Evolutionary conservation across 2,888 invertebrate species (phyloP), one percentile per base, ranked within the genome.

Genomic region (Acanthosepion pharaonis): DNA sequence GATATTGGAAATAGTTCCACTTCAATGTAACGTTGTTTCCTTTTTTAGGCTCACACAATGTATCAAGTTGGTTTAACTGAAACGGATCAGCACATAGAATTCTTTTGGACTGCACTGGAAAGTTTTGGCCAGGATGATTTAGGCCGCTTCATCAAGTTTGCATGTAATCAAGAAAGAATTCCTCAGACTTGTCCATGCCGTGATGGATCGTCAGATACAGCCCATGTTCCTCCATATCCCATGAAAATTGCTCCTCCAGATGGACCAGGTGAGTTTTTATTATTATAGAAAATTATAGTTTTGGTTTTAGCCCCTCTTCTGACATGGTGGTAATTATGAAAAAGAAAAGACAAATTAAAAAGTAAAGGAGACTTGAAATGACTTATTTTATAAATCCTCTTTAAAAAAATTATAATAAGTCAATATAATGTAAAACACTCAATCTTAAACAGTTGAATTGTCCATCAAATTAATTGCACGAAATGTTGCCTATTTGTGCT

Each of bases 201-300:
- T 94, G 97, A 97, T 94, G 97, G 97, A 5, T 96, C 96, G 0
- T 95, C 96, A 0, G 97, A 97, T 94, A 96, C 97, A 0, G 96
- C 97, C 20, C 97, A 97, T 95, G 97, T 97, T 0, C 97, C 97
- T 23, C 97, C 97, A 9, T 97, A 97, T 95, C 97, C 97, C 33
- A 97, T 97, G 97, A 97, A 97, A 95, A 97, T 97, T 94, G 97
- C 97, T 1, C 97, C 97, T 48, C 97, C 97, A 20, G 97, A 97
- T 96, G 97, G 97, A 53, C 95, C 96, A 95, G 97, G 97, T 97
- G 95, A 94, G 95, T 95, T 42, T 91, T 94, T n/a, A 91, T 33
- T 11, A 51, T 15, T 94, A 42, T 42, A 42, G 42, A 42, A 42
- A 42, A 42, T 42, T 42, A 42, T 42, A 42, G 42, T 42, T 42